phyloP scores from a whole-genome alignment of 1,140 invertebrate species.

The Colletes latitarsis region DNA sequence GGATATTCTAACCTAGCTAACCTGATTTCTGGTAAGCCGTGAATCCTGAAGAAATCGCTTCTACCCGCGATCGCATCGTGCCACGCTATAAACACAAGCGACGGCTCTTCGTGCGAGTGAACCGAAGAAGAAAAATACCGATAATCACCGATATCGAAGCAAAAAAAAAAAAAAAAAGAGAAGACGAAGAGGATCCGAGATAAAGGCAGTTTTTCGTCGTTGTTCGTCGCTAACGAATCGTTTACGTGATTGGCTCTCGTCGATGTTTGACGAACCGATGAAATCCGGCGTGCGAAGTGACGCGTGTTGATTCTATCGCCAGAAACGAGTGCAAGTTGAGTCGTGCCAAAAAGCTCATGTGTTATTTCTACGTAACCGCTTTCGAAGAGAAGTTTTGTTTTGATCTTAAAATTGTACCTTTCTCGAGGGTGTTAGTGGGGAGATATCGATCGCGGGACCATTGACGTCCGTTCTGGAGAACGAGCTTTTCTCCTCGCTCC shows the following conservation, averaged over 20 bases:
- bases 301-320: slow-evolving; percentile 40
- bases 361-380: slow-evolving; percentile 14
- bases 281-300: slow-evolving; percentile 37
- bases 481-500: slow-evolving; percentile 46
- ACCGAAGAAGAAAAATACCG: not conserved
- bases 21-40: slow-evolving; percentile 11
- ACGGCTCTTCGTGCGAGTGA: not conserved
- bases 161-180: not conserved
- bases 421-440: slow-evolving; percentile 53
- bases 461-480: slow-evolving; percentile 66
- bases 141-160: not conserved
- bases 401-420: slow-evolving; percentile 56
- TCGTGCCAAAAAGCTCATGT: slow-evolving; percentile 36
- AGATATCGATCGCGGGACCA: slow-evolving; percentile 66
- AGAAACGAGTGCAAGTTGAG: slow-evolving; percentile 43
- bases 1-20: slow-evolving; percentile 62
- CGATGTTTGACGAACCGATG: slow-evolving; percentile 29
- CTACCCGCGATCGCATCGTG: not conserved
- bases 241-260: slow-evolving; percentile 6
- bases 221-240: slow-evolving; percentile 7
- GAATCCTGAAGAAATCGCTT: slow-evolving; percentile 5
- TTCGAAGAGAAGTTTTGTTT: slow-evolving; percentile 57
- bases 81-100: not conserved
- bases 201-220: slow-evolving; percentile 12
- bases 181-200: not conserved